Evolutionary conservation across 2,797 vertebrate genomes (phyloP).

Genomic region (Gymnodraco acuticeps): DNA sequence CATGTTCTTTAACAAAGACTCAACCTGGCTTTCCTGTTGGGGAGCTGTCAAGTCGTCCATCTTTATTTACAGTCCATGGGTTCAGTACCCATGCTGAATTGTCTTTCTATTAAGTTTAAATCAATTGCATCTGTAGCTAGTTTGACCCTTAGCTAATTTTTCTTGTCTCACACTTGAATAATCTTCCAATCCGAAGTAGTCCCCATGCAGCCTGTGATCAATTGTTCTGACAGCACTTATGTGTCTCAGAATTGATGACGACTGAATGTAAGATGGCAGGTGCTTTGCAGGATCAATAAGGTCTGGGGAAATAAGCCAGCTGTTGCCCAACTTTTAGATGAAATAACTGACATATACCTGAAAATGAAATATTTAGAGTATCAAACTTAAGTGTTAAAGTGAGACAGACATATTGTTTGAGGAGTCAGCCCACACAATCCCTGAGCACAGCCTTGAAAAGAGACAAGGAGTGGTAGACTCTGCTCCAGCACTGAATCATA

Average conservation of each 20-base stretch:
- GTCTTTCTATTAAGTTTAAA: constrained; percentile 1
- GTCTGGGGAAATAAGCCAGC: constrained; percentile 1
- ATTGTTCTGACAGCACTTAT: not conserved
- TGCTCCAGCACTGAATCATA: not conserved
- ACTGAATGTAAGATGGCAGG: not conserved
- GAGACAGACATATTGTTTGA: not conserved
- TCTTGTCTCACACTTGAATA: not conserved
- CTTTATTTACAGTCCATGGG: too few relatives aligned
- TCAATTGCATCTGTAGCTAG: not conserved
- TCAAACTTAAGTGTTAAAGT: not conserved
- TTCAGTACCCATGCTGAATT: too few relatives aligned
- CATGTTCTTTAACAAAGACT: too few relatives aligned
- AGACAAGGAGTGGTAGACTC: constrained; percentile 1
- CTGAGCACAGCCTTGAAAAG: not conserved
- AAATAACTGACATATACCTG: not conserved
- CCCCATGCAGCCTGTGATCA: not conserved
- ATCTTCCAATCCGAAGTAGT: not conserved
- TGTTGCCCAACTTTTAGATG: not conserved
- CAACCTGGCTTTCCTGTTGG: too few relatives aligned
- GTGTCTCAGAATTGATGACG: constrained; percentile 1
- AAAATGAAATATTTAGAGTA: not conserved
- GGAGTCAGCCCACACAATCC: not conserved
- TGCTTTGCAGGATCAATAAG: not conserved
- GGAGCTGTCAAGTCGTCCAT: too few relatives aligned
- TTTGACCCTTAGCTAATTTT: not conserved